phyloP scores from a whole-genome alignment of 2,113 vertebrate species.

The Pseudolaguvia tuberculata region DNA sequence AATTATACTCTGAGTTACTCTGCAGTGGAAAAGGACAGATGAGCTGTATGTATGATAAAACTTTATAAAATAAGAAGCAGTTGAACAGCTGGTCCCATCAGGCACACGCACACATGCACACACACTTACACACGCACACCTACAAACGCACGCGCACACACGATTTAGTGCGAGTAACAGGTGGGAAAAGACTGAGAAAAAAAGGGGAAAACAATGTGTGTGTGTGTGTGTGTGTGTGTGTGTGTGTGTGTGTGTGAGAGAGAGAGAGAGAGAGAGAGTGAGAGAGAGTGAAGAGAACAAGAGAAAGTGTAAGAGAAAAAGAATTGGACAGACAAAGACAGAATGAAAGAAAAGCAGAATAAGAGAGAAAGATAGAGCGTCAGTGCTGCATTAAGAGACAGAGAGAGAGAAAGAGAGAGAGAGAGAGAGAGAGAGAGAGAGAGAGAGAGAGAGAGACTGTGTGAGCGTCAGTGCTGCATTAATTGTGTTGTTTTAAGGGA shows the following conservation, averaged over 20 bases:
- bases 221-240: no score
- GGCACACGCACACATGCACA: slow-evolving; percentile 34
- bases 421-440: slow-evolving; percentile 49
- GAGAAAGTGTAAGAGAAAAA: no score
- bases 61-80: slow-evolving; percentile 72
- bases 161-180: slow-evolving; percentile 38
- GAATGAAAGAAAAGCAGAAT: no score
- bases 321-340: no score
- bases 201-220: no score
- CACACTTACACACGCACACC: slow-evolving; percentile 43
- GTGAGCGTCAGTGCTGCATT: slow-evolving; percentile 61
- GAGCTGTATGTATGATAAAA: slow-evolving; percentile 72
- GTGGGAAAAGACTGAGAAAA: no score
- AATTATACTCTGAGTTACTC: neutral
- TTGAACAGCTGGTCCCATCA: slow-evolving; percentile 69
- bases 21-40: slow-evolving; percentile 62
- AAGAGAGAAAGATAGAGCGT: neutral
- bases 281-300: slow-evolving; percentile 40
- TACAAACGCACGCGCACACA: neutral
- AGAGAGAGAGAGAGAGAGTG: slow-evolving; percentile 28
- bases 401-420: neutral
- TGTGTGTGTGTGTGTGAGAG: no score
- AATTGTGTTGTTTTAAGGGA: slow-evolving; percentile 70
- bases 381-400: neutral
- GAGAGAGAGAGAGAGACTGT: slow-evolving; percentile 53